phyloP scores from a whole-genome alignment of 2,113 vertebrate species.

The Myrmecophaga tridactyla region DNA sequence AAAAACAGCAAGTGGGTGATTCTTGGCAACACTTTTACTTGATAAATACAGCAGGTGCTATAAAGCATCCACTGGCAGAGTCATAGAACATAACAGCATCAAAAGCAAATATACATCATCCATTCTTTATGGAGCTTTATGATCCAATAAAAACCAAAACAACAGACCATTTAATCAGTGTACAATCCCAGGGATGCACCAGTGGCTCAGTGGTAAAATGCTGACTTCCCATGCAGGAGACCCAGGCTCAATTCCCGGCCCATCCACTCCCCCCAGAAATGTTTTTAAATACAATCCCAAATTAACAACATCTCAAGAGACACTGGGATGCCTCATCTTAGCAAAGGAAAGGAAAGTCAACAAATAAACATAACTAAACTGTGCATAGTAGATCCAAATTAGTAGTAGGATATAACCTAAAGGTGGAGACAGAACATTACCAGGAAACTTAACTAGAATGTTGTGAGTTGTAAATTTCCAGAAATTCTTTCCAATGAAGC shows the following conservation, averaged over 20 bases:
- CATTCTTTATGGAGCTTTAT: conserved; percentile 26
- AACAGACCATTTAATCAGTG: not conserved
- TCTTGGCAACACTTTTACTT: conserved; percentile 28
- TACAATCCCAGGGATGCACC: not conserved
- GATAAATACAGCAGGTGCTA: not conserved
- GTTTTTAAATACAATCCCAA: too few species aligned
- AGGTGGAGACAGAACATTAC: not conserved
- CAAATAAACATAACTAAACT: not conserved
- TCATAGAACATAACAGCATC: not conserved
- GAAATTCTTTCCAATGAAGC: not conserved
- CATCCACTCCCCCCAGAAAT: too few species aligned
- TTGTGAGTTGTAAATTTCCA: not conserved
- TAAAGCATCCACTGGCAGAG: conserved; percentile 14
- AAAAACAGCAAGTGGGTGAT: not conserved
- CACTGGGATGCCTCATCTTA: not conserved
- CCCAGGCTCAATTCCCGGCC: too few species aligned
- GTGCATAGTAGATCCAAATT: not conserved
- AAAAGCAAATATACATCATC: conserved; percentile 22
- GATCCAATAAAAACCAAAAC: conserved; percentile 49
- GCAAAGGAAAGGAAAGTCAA: not conserved
- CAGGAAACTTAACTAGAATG: not conserved
- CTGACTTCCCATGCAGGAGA: too few species aligned
- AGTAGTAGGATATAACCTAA: not conserved
- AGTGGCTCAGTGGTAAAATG: too few species aligned
- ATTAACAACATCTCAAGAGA: not conserved